Evolutionary conservation across 35 echinoderm and acorn worm genomes (phyloP), one percentile per base, ranked within the genome.

Genomic region (Eucidaris tribuloides): DNA sequence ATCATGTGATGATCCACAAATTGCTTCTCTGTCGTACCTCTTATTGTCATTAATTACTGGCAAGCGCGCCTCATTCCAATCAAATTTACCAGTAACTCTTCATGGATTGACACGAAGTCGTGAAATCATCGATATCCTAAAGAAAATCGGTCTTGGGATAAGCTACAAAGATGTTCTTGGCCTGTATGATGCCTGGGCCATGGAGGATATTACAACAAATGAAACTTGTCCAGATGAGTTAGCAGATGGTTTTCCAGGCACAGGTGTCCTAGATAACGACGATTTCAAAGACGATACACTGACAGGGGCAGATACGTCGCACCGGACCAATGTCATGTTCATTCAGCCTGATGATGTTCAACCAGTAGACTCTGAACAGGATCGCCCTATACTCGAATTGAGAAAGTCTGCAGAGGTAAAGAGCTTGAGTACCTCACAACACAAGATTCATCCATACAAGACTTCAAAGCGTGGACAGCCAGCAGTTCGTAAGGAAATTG

Each of bases 51-150:
- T 62, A 22, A 82, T 82, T 38, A 82, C 58, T 59, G 79, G 79
- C 20, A 62, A 36, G 5, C 55, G 79, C 79, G 62, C 58, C 5
- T 31, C 79, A 9, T 82, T 82, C 36, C 35, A 82, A 62, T 28
- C 40, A 62, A 63, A 41, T 35, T 62, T 63, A 22, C 37, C 79
- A 19, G 79, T 82, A 20, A 62, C 57, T 11, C 32, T 82, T 6
- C 79, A 82, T 82, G 79, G 79, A 62, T 62, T 82, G 62, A 82
- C 79, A 7, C 50, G 35, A 61, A 82, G 79, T 82, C 34, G 50
- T 29, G 79, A 82, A 62, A 82, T 82, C 54, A 32, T 34, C 14
- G 58, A 82, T 29, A 59, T 82, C 32, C 49, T 82, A 17, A 59
- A 82, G 23, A 79, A 82, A 62, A 18, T 62, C 40, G 79, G 44